Percentiles rank a stretch among this genome's conserved stretches.
These are phyloP conservation scores for Microtus agrestis DNA, from an alignment of 2,797 vertebrate genomes.

Conservation along the genomic window DNA sequence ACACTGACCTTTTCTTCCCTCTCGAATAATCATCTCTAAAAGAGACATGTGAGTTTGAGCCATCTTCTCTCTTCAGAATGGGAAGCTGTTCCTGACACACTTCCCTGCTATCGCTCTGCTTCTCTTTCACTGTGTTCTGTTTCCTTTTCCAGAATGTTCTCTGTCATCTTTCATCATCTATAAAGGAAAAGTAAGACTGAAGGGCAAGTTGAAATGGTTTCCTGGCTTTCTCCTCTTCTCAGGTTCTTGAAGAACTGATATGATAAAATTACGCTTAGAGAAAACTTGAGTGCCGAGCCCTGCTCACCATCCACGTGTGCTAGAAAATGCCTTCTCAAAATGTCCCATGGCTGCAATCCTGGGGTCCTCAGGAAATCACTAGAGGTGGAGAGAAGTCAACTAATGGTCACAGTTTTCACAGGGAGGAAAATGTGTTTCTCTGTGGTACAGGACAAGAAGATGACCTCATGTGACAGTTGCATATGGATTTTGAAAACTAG, in stretches of 20 bases:
- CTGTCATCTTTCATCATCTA: neutral
- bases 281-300: neutral
- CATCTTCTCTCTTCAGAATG: neutral
- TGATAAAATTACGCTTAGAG: too few species aligned
- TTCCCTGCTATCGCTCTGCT: neutral
- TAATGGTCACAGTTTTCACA: neutral
- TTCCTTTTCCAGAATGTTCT: conserved; percentile 24
- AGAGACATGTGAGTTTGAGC: neutral
- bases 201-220: neutral
- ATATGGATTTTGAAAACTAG: neutral
- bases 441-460: neutral
- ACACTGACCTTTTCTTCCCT: neutral
- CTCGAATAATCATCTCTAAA: neutral
- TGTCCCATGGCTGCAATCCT: neutral
- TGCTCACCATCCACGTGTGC: neutral
- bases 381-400: neutral
- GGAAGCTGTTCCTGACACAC: rapidly evolving
- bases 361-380: neutral
- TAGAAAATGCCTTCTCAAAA: neutral
- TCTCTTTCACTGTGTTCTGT: neutral
- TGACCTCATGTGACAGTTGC: too few species aligned
- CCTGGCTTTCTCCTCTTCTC: neutral
- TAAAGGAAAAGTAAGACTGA: conserved; percentile 7
- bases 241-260: neutral
- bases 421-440: neutral